Percentiles rank a stretch among this genome's conserved stretches.
These are phyloP conservation scores for Metellina segmentata DNA, from an alignment of 2,888 invertebrate species.

Conservation along the genomic window DNA sequence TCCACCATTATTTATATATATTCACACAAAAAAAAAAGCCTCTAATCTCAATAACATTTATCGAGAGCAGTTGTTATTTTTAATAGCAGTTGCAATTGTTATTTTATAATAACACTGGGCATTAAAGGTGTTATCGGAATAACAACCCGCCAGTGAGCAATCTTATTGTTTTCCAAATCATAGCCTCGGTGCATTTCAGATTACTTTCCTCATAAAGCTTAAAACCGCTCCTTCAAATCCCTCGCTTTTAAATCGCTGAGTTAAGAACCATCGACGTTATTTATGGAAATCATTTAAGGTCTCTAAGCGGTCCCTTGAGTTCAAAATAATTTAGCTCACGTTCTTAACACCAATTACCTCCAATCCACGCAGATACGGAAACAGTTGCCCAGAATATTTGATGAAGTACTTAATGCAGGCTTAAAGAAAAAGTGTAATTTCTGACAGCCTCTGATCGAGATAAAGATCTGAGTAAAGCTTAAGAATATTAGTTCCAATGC, in stretches of 20 bases:
- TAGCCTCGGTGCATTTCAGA: too few species aligned
- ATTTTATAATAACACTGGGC: too few species aligned
- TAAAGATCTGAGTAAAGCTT: neutral
- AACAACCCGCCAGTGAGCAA: too few species aligned
- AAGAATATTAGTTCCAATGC: neutral
- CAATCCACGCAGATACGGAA: neutral
- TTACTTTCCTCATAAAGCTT: too few species aligned
- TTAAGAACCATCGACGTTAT: neutral
- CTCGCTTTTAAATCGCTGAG: neutral
- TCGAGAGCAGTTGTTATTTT: too few species aligned
- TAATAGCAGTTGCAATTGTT: too few species aligned
- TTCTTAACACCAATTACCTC: constrained; percentile 6
- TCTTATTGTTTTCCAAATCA: too few species aligned
- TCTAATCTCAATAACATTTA: too few species aligned
- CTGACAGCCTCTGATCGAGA: neutral
- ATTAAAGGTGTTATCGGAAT: too few species aligned
- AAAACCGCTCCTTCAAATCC: too few species aligned
- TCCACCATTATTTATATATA: too few species aligned
- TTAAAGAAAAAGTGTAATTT: constrained; percentile 1
- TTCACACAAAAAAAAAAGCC: too few species aligned
- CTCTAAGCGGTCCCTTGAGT: neutral
- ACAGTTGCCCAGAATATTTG: neutral
- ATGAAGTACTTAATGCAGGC: neutral
- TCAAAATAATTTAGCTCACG: constrained; percentile 14
- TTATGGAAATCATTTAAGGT: neutral